Base-by-base conservation (phyloP, 2,113 vertebrate genomes). In the Tychaedon coryphoeus region DNA sequence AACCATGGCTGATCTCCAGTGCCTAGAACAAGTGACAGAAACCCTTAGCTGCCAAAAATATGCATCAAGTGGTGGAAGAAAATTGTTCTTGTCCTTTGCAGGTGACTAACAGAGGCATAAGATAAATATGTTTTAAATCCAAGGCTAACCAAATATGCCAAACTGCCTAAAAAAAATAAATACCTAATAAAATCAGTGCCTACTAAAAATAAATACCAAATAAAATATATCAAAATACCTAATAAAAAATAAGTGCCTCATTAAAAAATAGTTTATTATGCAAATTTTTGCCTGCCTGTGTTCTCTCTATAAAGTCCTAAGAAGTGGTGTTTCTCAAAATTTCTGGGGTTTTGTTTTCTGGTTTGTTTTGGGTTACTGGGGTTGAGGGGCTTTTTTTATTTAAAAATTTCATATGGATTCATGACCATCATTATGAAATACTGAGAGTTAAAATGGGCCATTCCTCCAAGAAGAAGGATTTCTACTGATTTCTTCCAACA, bases 1-100 rank as follows among this genome's bases (percentile, higher is more conserved):
- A 87, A 40, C 65, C 31, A 54, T 88, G 88, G 93, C 92, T 88
- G 58, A 70, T 90, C 78, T 97, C 88, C 95, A 96, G 64, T 70
- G 71, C 75, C 90, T 58, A 93, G 75, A 69, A 42, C 62, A 86
- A 92, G 91, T 62, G 78, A 92, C 54, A 92, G 62, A 83, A 95
- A 23, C 50, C 58, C n/a, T 76, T 57, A 50, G 88, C 58, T 95
- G 94, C 93, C 94, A 95, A 82, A 88, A 93, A 83, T 88, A 88
- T 29, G 75, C 90, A 90, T 86, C 75, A 92, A 83, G 78, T 88
- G 74, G 82, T 86, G 88, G 71, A 80, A 91, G 45, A 75, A 88
- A 76, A 90, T 88, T 11, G 3, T 72, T 90, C 42, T 86, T 93
- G 75, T 76, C 82, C 64, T 85, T 88, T 88, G 78, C 53, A 73